phyloP scores from a whole-genome alignment of 2,797 vertebrate species.

The Gymnothorax javanicus region DNA sequence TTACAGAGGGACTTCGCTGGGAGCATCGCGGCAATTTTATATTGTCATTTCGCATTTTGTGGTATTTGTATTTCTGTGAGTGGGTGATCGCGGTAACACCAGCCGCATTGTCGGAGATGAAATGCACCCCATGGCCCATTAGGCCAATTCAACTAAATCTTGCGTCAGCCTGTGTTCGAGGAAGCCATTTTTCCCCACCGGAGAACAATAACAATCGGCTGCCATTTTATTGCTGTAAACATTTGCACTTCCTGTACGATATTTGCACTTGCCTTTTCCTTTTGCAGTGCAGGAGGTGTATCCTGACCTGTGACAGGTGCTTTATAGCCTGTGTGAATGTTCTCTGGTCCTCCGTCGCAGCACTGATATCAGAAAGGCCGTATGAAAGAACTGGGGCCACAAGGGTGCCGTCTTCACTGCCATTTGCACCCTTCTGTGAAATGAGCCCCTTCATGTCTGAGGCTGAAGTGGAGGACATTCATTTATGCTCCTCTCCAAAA shows the following conservation, averaged over 20 bases:
- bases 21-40: too few relatives aligned
- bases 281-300: constrained; percentile 46
- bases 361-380: constrained; percentile 66
- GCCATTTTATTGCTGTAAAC: neutral
- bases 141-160: neutral
- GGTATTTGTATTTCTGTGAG: neutral
- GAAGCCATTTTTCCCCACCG: neutral
- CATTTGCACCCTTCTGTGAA: constrained; percentile 65
- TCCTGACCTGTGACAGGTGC: constrained; percentile 64
- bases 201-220: neutral
- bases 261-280: constrained; percentile 54
- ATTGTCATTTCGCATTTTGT: too few relatives aligned
- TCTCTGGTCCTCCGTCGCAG: constrained; percentile 63
- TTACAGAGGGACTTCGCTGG: too few relatives aligned
- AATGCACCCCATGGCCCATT: neutral
- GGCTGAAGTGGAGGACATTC: constrained; percentile 49
- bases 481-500: constrained; percentile 53
- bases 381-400: constrained; percentile 59
- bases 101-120: neutral
- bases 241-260: constrained; percentile 28
- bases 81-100: neutral
- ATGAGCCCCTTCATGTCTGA: constrained; percentile 62
- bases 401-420: constrained; percentile 53
- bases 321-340: constrained; percentile 66
- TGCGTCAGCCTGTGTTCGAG: neutral